Base-by-base conservation (phyloP, 1,140 invertebrate genomes). In the Penaeus chinensis region DNA sequence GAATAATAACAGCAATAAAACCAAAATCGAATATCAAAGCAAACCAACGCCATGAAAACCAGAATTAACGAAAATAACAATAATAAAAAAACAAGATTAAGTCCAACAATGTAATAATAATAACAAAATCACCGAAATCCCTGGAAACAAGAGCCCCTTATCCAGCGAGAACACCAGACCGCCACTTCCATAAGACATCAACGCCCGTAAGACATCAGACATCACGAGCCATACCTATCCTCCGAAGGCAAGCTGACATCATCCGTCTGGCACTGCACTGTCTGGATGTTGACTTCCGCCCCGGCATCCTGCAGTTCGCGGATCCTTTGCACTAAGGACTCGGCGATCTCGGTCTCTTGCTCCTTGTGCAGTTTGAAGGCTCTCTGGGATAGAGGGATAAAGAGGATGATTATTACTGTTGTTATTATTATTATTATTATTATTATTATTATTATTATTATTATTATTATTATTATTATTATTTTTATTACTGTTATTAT, bases 311-410 rank as follows among this genome's bases (percentile, higher is more conserved):
- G 91, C n/a, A 92, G 90, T 85, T 92, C 92, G 22, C 90, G 90
- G 82, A 92, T 91, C 82, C 92, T 92, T 22, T 90, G 90, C 32
- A 92, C 91, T 20, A 92, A 87, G 32, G 91, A 91, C 82, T 92
- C 91, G 19, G 92, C 92, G 22, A 92, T 88, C 63, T 90, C 89
- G 5, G 91, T 91, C 85, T 92, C 92, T 60, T 92, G 91, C 54
- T 91, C 89, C 47, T 91, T 92, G 84, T 92, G 92, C 19, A 91
- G 91, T 60, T 90, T 89, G 81, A 92, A 92, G 27, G 91, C 91
- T 20, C 91, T 90, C 92, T 92, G 69, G 24, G 84, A 83, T 32
- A 11, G 74, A 77, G 16, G 24, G 24, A 62, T 19, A 82, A 62
- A 19, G 42, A 47, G 62, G 54, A 37, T 60, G 22, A n/a, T 71